Conservation (phyloP, 1,140 invertebrate genomes). For the Samia ricini region DNA sequence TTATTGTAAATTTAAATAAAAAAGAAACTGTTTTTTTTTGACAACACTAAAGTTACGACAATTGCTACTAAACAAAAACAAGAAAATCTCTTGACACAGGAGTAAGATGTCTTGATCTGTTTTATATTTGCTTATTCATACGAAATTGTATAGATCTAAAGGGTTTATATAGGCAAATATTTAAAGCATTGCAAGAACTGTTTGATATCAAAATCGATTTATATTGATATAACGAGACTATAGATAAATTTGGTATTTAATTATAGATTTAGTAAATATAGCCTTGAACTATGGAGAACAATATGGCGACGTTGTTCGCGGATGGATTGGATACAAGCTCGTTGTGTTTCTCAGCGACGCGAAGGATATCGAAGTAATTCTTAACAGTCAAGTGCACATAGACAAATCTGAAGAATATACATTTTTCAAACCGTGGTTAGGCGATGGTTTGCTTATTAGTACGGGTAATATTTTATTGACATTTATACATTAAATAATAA, state of each 20-base stretch:
- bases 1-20: no score
- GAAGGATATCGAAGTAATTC: constrained; percentile 83
- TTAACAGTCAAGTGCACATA: constrained; percentile 86
- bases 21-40: no score
- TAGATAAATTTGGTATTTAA: constrained; percentile 2
- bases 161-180: no score
- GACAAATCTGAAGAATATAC: constrained; percentile 89
- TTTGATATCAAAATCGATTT: no score
- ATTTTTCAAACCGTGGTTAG: constrained; percentile 94
- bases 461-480: constrained; percentile 66
- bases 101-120: no score
- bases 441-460: constrained; percentile 90
- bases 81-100: no score
- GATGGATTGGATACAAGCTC: constrained; percentile 82
- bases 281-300: constrained; percentile 69
- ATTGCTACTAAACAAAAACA: no score
- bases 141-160: no score
- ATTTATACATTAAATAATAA: not conserved
- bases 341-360: constrained; percentile 82
- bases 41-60: no score
- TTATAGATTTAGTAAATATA: constrained; percentile 69
- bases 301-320: constrained; percentile 79
- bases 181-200: no score
- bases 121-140: no score
- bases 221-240: no score